phyloP scores from a whole-genome alignment of 2,888 invertebrate genomes.

The Eupelmus urozonus region DNA sequence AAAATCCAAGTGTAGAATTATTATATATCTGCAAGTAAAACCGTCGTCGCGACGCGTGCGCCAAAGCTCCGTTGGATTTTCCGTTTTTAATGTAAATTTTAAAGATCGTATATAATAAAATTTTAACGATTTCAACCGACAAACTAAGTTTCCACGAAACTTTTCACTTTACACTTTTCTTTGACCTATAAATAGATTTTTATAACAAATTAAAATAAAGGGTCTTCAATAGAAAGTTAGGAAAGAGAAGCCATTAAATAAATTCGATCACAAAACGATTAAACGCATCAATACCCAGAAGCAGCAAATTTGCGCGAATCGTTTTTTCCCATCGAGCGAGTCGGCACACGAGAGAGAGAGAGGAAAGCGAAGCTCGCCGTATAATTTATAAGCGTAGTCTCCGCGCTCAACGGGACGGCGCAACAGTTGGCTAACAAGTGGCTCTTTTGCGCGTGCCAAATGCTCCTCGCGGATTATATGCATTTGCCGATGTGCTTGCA shows the following conservation, averaged over 20 bases:
- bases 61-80: conserved; percentile 21
- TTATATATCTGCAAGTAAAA: conserved; percentile 31
- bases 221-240: too few relatives aligned
- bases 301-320: background rate
- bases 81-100: background rate
- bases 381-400: conserved; percentile 66
- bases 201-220: too few relatives aligned
- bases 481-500: background rate
- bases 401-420: conserved; percentile 67
- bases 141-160: background rate
- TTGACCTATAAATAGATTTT: too few relatives aligned
- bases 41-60: conserved; percentile 24
- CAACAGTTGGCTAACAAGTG: conserved; percentile 77
- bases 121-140: background rate
- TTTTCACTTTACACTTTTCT: too few relatives aligned
- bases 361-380: conserved; percentile 45
- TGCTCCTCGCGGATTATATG: conserved; percentile 8
- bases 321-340: background rate
- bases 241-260: too few relatives aligned
- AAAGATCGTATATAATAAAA: background rate
- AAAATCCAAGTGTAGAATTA: conserved; percentile 29
- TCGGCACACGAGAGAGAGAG: too few relatives aligned
- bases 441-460: conserved; percentile 68
- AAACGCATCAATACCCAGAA: background rate
- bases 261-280: background rate